Base-by-base conservation (phyloP, 2,888 invertebrate genomes). In the Xanthia icteritia region DNA sequence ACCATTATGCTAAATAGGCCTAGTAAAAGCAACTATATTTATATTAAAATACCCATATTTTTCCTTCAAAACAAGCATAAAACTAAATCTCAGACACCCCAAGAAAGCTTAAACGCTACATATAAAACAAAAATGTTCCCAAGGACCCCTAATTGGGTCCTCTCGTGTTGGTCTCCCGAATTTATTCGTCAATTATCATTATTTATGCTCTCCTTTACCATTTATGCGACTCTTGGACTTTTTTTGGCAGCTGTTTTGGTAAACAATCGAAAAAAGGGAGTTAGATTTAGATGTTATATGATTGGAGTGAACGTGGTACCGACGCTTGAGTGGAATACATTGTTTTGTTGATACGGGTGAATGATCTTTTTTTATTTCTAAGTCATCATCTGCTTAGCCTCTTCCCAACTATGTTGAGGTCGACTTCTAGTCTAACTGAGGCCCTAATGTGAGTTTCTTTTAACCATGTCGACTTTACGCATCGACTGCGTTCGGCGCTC, bases 161-260 rank as follows among this genome's bases (percentile, higher is more conserved):
- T 23, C 66, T 63, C n/a, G 42, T 56, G 73, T 67, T 78, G 65
- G 61, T 48, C 39, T 74, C 63, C 36, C 5, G 45, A 71, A 84
- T 85, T 86, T 86, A 78, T 81, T 77, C 60, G 23, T 58, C 81
- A 73, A 79, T 85, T 79, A 84, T 66, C 72, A 78, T 86, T 86
- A 85, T 85, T 84, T 84, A 86, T 78, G 64, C 51, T 63, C 13
- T 45, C 76, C 65, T 66, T 74, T 86, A 76, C 17, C 63, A 83
- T 76, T 75, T 63, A 85, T 56, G 79, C 65, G 39, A 65, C 73
- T 72, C 36, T 73, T 31, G 42, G 48, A 73, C n/a, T 63, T 83
- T 84, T n/a, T 77, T 83, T 83, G 73, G 75, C 70, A 83, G 15
- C 17, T 51, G 39, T 60, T 69, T 73, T 42, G 39, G 72, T 82